Evolutionary conservation across 2,113 vertebrate genomes (phyloP).

Genomic region (Epinephelus lanceolatus): DNA sequence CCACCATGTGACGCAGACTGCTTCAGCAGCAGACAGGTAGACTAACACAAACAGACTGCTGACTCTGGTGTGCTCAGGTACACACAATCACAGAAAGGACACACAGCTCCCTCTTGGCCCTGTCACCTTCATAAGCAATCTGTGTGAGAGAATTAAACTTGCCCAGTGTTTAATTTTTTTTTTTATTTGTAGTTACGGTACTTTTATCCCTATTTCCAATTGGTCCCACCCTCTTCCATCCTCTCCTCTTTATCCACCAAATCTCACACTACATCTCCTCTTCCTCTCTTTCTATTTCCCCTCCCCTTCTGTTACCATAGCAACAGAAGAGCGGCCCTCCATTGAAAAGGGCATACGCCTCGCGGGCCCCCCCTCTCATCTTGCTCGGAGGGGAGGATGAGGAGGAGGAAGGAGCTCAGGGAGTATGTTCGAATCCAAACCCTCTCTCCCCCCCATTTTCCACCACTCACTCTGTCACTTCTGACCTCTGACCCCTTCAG

Average conservation of each 20-base stretch:
- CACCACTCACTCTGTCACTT: conserved; percentile 32
- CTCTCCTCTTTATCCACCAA: conserved; percentile 8
- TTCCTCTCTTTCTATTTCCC: neutral
- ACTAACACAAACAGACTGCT: conserved; percentile 34
- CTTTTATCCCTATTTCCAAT: neutral
- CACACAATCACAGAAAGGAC: neutral
- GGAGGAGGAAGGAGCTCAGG: conserved; percentile 86
- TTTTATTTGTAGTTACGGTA: neutral
- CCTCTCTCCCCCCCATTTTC: neutral
- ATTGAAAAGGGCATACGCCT: conserved; percentile 71
- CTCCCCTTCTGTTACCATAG: conserved; percentile 69
- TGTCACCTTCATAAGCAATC: neutral
- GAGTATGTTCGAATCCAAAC: conserved; percentile 80
- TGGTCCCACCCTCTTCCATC: neutral
- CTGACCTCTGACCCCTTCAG: conserved; percentile 52
- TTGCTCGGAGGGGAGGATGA: conserved; percentile 80
- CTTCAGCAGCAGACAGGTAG: neutral
- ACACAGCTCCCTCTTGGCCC: neutral
- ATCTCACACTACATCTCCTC: conserved; percentile 25
- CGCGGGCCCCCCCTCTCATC: conserved; percentile 85
- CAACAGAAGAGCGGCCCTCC: conserved; percentile 81
- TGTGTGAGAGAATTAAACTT: neutral
- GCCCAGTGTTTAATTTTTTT: neutral
- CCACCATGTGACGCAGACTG: conserved; percentile 7
- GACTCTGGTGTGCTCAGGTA: neutral